Evolutionary conservation across 2,113 vertebrate species (phyloP).

Genomic region (Mormyrus iriodes): DNA sequence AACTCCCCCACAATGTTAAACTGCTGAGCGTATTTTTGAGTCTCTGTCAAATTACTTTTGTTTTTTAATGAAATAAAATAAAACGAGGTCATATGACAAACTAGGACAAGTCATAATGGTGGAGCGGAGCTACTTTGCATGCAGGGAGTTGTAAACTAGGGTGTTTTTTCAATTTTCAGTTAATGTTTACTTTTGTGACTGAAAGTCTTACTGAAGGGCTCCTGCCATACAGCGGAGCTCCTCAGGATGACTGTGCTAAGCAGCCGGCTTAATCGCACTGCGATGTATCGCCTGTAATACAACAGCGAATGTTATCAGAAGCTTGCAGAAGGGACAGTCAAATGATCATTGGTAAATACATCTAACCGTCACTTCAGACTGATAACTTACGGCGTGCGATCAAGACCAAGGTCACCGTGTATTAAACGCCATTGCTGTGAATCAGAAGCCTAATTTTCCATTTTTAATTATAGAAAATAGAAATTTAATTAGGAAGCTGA

Average conservation of each 20-base stretch:
- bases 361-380: background rate
- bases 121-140: background rate
- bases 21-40: background rate
- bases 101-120: background rate
- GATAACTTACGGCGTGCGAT: background rate
- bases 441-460: background rate
- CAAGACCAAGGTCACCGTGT: background rate
- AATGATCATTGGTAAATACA: background rate
- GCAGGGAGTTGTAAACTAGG: background rate
- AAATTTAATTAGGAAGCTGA: slow-evolving; percentile 1
- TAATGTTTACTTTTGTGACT: background rate
- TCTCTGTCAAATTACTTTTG: background rate
- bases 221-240: background rate
- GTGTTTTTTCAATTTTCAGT: background rate
- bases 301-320: background rate
- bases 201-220: background rate
- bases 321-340: background rate
- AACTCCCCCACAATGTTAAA: background rate
- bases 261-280: background rate
- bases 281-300: background rate
- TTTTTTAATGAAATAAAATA: background rate
- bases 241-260: background rate
- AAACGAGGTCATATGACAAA: background rate
- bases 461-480: background rate
- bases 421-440: background rate